A percentile compares a stretch with the other conserved stretches of the same genome.
Evolutionary conservation across 2,888 invertebrate genomes (phyloP).

Genomic region (Himalopsyche tibetana): DNA sequence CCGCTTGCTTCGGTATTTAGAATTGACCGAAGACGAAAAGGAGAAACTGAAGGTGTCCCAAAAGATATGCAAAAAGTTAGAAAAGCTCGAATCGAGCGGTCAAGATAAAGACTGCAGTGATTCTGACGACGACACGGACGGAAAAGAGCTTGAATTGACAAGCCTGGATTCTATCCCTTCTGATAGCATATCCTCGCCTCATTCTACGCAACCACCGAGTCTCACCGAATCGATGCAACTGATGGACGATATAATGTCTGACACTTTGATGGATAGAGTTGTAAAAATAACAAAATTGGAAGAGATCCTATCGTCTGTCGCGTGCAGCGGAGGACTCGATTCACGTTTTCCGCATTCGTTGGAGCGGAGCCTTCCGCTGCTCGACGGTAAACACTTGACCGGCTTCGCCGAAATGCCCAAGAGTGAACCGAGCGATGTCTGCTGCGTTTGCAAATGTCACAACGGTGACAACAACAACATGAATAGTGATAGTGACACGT

Average conservation of each 20-base stretch:
- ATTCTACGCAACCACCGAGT: slow-evolving; percentile 87
- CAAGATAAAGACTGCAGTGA: slow-evolving; percentile 86
- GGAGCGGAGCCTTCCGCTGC: slow-evolving; percentile 76
- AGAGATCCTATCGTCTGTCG: slow-evolving; percentile 88
- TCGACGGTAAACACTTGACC: slow-evolving; percentile 76
- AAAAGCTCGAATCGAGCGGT: slow-evolving; percentile 89
- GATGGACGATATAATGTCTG: slow-evolving; percentile 89
- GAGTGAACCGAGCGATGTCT: slow-evolving; percentile 69
- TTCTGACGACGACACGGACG: slow-evolving; percentile 84
- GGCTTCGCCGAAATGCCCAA: slow-evolving; percentile 74
- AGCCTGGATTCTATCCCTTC: slow-evolving; percentile 89
- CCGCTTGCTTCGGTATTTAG: slow-evolving; percentile 90
- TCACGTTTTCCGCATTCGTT: slow-evolving; percentile 76
- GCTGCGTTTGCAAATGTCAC: slow-evolving; percentile 79
- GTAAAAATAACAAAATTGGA: slow-evolving; percentile 92
- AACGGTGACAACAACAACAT: slow-evolving; percentile 66
- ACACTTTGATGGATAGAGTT: slow-evolving; percentile 88
- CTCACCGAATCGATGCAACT: slow-evolving; percentile 93
- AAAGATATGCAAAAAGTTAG: slow-evolving; percentile 94
- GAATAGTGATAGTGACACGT: neutral
- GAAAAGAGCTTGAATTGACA: slow-evolving; percentile 86
- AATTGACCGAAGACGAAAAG: slow-evolving; percentile 93
- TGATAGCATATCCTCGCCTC: slow-evolving; percentile 85
- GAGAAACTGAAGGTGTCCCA: slow-evolving; percentile 93
- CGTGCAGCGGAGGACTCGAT: slow-evolving; percentile 80